Percentiles rank a stretch among this genome's conserved stretches.
These are phyloP conservation scores for Rhinella marina DNA, from an alignment of 2,797 vertebrate genomes.

Conservation along the genomic window DNA sequence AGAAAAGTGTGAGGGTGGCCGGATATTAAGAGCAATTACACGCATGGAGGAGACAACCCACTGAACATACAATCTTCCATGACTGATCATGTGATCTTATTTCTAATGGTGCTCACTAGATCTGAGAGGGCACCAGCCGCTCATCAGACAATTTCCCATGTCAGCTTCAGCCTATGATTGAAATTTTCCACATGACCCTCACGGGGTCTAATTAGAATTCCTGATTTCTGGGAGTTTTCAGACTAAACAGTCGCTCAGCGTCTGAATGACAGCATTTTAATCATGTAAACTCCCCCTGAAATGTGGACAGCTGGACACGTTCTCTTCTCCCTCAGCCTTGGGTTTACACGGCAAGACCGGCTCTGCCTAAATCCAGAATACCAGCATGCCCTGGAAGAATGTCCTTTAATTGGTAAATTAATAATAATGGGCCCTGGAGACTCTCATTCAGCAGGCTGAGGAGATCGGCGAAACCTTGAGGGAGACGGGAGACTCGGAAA, in stretches of 20 bases:
- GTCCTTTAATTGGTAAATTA: slow-evolving; percentile 27
- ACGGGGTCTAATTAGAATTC: slow-evolving; percentile 47
- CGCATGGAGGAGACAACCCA: not conserved
- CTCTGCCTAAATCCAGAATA: not conserved
- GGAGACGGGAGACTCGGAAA: not conserved
- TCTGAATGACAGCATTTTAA: slow-evolving; percentile 33
- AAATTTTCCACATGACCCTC: slow-evolving; percentile 47
- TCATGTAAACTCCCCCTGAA: slow-evolving; percentile 29
- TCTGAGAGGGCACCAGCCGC: not conserved
- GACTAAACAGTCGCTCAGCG: slow-evolving; percentile 54
- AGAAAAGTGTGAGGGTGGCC: not conserved
- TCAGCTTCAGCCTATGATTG: slow-evolving; percentile 26
- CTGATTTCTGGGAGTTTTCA: slow-evolving; percentile 49
- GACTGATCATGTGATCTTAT: not conserved
- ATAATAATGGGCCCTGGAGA: slow-evolving; percentile 3
- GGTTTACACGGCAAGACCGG: not conserved
- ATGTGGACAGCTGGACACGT: not conserved
- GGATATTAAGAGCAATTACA: not conserved
- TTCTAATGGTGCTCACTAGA: not conserved
- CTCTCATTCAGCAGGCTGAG: not conserved
- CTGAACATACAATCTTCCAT: not conserved
- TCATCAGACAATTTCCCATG: slow-evolving; percentile 4
- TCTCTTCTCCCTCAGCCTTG: not conserved
- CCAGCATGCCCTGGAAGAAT: not conserved
- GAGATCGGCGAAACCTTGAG: not conserved